Evolutionary conservation across 2,797 vertebrate species (phyloP), one percentile per base, ranked within the genome.

Genomic region (Pachyuromys duprasi): DNA sequence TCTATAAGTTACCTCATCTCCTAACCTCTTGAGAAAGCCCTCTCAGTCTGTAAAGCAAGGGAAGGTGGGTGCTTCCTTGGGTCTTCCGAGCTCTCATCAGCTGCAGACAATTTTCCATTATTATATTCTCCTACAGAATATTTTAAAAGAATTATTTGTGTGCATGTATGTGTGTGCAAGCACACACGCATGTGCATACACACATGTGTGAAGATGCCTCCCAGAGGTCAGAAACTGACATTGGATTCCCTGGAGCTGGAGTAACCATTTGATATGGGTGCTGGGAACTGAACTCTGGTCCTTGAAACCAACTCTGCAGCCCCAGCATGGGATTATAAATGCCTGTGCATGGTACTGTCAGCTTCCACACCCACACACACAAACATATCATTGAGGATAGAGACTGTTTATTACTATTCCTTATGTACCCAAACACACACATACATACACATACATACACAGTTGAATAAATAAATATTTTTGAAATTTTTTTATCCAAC

Each of bases 401-500:
- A 18, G 1, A 42, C 31, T 9, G 4, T 53, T 9, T 55, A 3
- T 49, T 15, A 90, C 12, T 86, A 49, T 72, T 18, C 57, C 53
- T 26, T 82, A 6, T 63, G 60, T 20, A 63, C 26, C 31, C 28
- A 75, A 24, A 31, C 36, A 69, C 33, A 70, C 33, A 70, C 17
- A 20, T 18, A 36, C 67, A 17, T 6, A n/a, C n/a, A 36, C 67
- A 69, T 8, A 33, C 33, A 20, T 2, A n/a, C 28, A 76, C 36
- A 28, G 33, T 13, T 49, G 67, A 93, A 90, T 4, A 33, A 91
- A 84, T 69, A 86, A 39, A 49, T 24, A 55, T 55, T 87, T 95
- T 70, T 95, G 65, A 86, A 92, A 31, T 36, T 62, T 33, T 91
- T 89, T 95, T 89, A 88, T 65, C 45, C 60, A 89, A 86, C 49